phyloP scores from a whole-genome alignment of 1,140 invertebrate genomes.

The Macrotrachela quadricornifera region DNA sequence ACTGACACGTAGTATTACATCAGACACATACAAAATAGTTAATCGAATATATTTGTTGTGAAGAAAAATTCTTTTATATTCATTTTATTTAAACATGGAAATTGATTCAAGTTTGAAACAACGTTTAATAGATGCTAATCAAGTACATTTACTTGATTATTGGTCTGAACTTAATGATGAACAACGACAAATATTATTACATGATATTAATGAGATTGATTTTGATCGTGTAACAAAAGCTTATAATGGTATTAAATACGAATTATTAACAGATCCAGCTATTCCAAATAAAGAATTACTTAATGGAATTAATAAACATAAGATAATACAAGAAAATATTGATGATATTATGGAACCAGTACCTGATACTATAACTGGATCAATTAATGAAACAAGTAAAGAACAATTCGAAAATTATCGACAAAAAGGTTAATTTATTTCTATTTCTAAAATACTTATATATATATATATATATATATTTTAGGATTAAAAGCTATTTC shows the following conservation, averaged over 20 bases:
- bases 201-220: slow-evolving; percentile 4
- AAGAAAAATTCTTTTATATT: too few relatives aligned
- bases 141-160: slow-evolving; percentile 5
- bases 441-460: too few relatives aligned
- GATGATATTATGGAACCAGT: slow-evolving; percentile 6
- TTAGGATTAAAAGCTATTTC: slow-evolving; percentile 47
- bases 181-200: neutral
- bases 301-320: neutral
- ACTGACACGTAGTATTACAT: too few relatives aligned
- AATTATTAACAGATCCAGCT: too few relatives aligned
- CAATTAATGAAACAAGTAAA: neutral
- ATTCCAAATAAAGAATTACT: neutral
- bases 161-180: slow-evolving; percentile 1
- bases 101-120: too few relatives aligned
- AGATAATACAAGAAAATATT: neutral
- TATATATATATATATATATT: too few relatives aligned
- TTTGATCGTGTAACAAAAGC: neutral
- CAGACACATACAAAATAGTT: too few relatives aligned
- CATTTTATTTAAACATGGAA: too few relatives aligned
- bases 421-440: neutral
- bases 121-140: neutral
- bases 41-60: too few relatives aligned
- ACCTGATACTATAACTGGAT: slow-evolving; percentile 1
- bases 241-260: too few relatives aligned
- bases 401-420: neutral